phyloP scores from a whole-genome alignment of 2,113 vertebrate species.

The Columba livia region DNA sequence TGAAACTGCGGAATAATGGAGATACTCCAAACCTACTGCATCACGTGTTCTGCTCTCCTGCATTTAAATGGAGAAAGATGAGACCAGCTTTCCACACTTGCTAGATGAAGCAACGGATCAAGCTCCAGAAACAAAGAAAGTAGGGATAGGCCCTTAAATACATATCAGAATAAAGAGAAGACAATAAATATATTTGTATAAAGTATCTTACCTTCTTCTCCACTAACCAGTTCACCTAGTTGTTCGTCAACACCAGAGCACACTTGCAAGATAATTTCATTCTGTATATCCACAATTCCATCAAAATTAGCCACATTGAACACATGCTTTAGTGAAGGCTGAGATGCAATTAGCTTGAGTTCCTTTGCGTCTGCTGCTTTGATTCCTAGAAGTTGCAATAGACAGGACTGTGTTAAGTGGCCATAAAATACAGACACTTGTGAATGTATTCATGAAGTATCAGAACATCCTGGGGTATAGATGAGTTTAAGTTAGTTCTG shows the following conservation, averaged over 20 bases:
- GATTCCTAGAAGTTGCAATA: slow-evolving; percentile 79
- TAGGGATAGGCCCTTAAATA: not conserved
- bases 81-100: not conserved
- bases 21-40: not conserved
- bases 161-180: not conserved
- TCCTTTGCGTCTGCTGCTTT: slow-evolving; percentile 89
- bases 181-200: not conserved
- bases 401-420: not conserved
- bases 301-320: slow-evolving; percentile 86
- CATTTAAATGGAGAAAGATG: not conserved
- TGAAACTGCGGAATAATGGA: not conserved
- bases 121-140: not conserved
- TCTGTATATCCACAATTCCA: slow-evolving; percentile 85
- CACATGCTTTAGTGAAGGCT: slow-evolving; percentile 84
- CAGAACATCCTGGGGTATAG: not conserved
- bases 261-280: slow-evolving; percentile 85
- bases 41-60: not conserved
- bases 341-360: slow-evolving; percentile 88
- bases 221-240: slow-evolving; percentile 84
- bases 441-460: not conserved
- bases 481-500: not conserved
- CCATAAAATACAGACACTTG: not conserved
- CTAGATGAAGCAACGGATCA: not conserved
- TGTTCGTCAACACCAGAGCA: slow-evolving; percentile 91
- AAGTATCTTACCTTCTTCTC: slow-evolving; percentile 87